A percentile compares a stretch with the other conserved stretches of the same genome.
Conservation (phyloP, 1,140 invertebrate genomes). For the Panagrolaimus sp. region DNA sequence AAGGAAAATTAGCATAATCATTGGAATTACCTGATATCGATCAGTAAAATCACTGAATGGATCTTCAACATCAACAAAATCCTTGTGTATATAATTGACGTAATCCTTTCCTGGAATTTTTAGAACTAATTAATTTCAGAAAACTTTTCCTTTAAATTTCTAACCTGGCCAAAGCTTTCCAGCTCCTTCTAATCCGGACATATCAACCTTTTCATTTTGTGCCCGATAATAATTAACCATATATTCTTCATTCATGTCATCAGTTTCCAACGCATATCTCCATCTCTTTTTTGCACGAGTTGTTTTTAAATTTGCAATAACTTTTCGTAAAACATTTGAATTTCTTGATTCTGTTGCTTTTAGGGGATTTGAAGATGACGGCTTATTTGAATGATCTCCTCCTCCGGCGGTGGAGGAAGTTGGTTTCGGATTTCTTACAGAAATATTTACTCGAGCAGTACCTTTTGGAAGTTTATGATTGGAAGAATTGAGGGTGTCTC, state of each 20-base stretch:
- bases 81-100: slow-evolving; percentile 94
- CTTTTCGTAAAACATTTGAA: slow-evolving; percentile 41
- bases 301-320: slow-evolving; percentile 50
- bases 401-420: slow-evolving; percentile 16
- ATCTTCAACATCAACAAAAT: slow-evolving; percentile 81
- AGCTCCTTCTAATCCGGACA: slow-evolving; percentile 52
- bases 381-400: slow-evolving; percentile 10
- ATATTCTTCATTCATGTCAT: slow-evolving; percentile 52
- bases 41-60: slow-evolving; percentile 85
- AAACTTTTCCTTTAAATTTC: too few species aligned
- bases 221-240: slow-evolving; percentile 49
- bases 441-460: neutral
- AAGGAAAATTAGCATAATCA: too few species aligned
- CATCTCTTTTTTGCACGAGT: slow-evolving; percentile 47
- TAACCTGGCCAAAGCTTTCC: slow-evolving; percentile 85
- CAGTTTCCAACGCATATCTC: slow-evolving; percentile 53
- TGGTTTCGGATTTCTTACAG: slow-evolving; percentile 10
- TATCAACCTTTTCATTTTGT: slow-evolving; percentile 46
- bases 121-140: too few species aligned
- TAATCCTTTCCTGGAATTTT: slow-evolving; percentile 76
- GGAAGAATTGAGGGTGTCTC: neutral
- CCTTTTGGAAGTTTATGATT: slow-evolving; percentile 14
- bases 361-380: neutral
- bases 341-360: slow-evolving; percentile 38
- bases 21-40: slow-evolving; percentile 62